Base-by-base conservation (phyloP, 2,888 invertebrate genomes). In the Hylaea fasciaria region DNA sequence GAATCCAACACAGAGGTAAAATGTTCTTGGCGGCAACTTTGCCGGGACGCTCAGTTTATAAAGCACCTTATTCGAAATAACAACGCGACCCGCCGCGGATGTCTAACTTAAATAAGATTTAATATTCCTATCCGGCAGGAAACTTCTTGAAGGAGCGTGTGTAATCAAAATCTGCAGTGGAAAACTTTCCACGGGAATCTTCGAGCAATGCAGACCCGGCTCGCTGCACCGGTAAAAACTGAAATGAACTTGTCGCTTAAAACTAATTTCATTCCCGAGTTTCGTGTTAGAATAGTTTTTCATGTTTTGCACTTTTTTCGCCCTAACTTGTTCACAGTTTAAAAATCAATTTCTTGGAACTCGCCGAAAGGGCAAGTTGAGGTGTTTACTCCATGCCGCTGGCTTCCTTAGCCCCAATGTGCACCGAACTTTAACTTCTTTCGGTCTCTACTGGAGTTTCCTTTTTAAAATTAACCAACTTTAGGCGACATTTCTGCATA, bases 41-140 rank as follows among this genome's bases (percentile, higher is more conserved):
- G 68, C 43, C 57, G 62, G 66, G 64, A 73, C 73, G 80, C 76
- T 82, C 69, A 88, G 84, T 86, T 90, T 87, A 86, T 86, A 89
- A 87, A 87, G 83, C 86, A 84, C 85, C 86, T 89, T 90, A 90
- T 89, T 87, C 85, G 89, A 89, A 90, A 91, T 91, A 91, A 91
- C 89, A 91, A 89, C 85, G 86, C 80, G 80, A 86, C 86, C 85
- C 82, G 81, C 85, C 76, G 83, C 83, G 84, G 86, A 88, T 88
- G 88, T 90, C 90, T 89, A 91, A 91, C 85, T 92, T 91, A 91
- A 91, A 91, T 91, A 91, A 88, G 90, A 92, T 92, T 92, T 92
- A 92, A 91, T 91, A 92, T 92, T 92, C 91, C 85, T 86, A 90
- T 88, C 90, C 86, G 78, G 76, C 83, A 85, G 82, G 85, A 88